These are phyloP conservation scores for Muscicapa striata DNA, from an alignment of 2,797 vertebrate species.

Conservation along the genomic window DNA sequence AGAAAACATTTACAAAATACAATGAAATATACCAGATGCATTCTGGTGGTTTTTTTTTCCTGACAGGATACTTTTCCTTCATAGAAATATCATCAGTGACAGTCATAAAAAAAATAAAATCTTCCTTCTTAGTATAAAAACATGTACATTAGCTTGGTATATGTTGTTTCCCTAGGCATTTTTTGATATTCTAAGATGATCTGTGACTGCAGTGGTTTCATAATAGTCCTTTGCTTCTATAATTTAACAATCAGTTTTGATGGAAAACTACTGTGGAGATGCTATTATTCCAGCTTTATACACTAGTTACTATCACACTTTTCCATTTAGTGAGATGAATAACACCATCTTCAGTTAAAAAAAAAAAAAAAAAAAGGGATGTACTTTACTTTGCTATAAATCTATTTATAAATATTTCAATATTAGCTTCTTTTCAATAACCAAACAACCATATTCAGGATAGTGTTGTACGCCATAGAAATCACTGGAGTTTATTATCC, in stretches of 20 bases:
- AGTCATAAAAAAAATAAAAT: not conserved
- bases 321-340: not conserved
- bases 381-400: not conserved
- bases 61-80: not conserved
- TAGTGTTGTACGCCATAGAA: not conserved
- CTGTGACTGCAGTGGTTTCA: not conserved
- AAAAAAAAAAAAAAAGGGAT: not conserved
- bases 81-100: not conserved
- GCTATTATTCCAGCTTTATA: slow-evolving; percentile 8
- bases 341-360: not conserved
- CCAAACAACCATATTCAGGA: not conserved
- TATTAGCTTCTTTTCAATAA: not conserved
- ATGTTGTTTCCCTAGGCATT: not conserved
- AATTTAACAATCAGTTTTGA: slow-evolving; percentile 10
- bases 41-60: not conserved
- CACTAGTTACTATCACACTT: not conserved
- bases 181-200: not conserved
- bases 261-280: slow-evolving; percentile 5
- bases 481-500: not conserved
- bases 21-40: not conserved
- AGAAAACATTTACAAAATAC: not conserved
- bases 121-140: not conserved
- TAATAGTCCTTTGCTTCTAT: slow-evolving; percentile 7
- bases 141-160: not conserved
- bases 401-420: not conserved